Evolutionary conservation across 2,797 vertebrate genomes (phyloP), one percentile per base, ranked within the genome.

Genomic region (Arctocebus calabarensis): DNA sequence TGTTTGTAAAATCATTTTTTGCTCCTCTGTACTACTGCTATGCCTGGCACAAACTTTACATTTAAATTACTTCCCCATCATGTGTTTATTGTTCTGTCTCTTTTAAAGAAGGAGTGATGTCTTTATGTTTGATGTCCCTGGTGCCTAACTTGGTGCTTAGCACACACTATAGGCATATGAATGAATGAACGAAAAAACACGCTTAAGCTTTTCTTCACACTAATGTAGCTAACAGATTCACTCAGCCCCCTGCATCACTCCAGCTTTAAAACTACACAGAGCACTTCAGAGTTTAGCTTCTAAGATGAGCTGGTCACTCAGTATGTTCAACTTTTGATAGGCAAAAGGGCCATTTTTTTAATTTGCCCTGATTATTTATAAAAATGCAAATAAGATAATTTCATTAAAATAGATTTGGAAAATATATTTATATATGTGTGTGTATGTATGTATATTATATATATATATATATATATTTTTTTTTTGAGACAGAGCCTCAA

Each of bases 51-150:
- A 91, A 73, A 74, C 59, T 78, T 88, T 61, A 84, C 13, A 45
- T 92, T 91, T 88, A 82, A 45, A 93, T 89, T 62, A 75, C 83
- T 91, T 88, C 48, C 27, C 29, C 27, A 57, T 62, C 22, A 34
- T 79, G 89, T 89, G 11, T 73, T 91, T 79, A 74, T 59, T 89
- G 52, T 79, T 62, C 45, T 94, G 3, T 81, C 9, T 92, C 19
- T 10, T 83, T 90, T 88, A 89, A 96, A 88, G 40, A 85, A 82
- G 25, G 3, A 22, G 25, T 73, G 43, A 45, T 14, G 4, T 70
- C n/a, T 86, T 91, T 77, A 66, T 83, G 19, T 70, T 71, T 83
- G 20, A 71, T 79, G 64, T 27, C n/a, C 19, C 37, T 20, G 48
- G 52, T 43, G 34, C 59, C 64, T 79, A 74, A 64, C 22, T 57